Conservation (phyloP, 2,888 invertebrate genomes). For the Tridacna gigas region DNA sequence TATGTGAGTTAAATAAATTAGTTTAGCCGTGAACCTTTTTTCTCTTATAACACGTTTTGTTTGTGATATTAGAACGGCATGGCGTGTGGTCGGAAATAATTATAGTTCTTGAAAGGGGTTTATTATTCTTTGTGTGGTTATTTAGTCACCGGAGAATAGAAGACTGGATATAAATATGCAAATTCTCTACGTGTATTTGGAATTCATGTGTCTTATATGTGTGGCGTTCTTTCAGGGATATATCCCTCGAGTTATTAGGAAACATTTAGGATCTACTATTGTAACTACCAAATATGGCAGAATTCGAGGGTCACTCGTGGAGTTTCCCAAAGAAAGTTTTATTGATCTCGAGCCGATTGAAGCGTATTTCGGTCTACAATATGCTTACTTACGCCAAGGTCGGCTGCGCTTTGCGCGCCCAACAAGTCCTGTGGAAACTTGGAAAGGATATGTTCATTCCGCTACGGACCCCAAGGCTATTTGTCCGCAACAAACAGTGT, state of each 20-base stretch:
- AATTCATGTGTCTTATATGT: slow-evolving; percentile 39
- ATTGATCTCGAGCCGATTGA: slow-evolving; percentile 89
- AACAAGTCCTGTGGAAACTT: slow-evolving; percentile 92
- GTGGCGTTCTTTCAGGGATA: slow-evolving; percentile 47
- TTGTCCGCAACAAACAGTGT: slow-evolving; percentile 89
- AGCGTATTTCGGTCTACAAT: slow-evolving; percentile 95
- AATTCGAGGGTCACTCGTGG: slow-evolving; percentile 89
- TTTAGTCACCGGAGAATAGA: slow-evolving; percentile 12
- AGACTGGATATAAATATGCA: slow-evolving; percentile 51
- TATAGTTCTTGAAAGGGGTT: slow-evolving; percentile 7
- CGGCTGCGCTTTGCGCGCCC: slow-evolving; percentile 98
- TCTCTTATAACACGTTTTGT: slow-evolving; percentile 14
- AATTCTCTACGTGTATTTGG: slow-evolving; percentile 49
- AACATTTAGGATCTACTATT: slow-evolving; percentile 55
- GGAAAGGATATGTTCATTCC: slow-evolving; percentile 91
- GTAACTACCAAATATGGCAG: slow-evolving; percentile 91
- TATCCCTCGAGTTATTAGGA: slow-evolving; percentile 45
- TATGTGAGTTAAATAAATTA: slow-evolving; percentile 5
- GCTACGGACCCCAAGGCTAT: slow-evolving; percentile 90
- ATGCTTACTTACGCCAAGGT: slow-evolving; percentile 96
- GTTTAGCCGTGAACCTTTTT: not conserved
- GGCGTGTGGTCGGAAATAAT: slow-evolving; percentile 15
- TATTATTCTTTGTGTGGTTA: slow-evolving; percentile 16
- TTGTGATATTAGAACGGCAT: slow-evolving; percentile 5
- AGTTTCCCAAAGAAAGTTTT: slow-evolving; percentile 70